phyloP scores from a whole-genome alignment of 2,888 invertebrate genomes.

The Sclerodermus sp. region DNA sequence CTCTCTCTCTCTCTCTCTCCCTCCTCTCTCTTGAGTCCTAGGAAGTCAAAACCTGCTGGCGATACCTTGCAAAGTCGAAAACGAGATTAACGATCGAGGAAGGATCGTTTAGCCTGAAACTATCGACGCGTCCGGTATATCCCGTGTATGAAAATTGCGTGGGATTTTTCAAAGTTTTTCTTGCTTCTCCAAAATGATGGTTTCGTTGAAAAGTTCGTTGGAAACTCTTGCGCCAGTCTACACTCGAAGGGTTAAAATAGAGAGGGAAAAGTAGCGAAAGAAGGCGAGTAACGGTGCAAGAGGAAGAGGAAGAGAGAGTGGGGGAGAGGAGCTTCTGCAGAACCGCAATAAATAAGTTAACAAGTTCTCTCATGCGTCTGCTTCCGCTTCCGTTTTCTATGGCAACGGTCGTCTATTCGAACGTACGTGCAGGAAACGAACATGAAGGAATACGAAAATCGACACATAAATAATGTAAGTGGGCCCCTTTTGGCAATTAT shows the following conservation, averaged over 20 bases:
- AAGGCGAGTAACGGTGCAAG: no score
- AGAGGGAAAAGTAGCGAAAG: no score
- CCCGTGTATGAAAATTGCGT: neutral
- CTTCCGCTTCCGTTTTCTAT: conserved; percentile 10
- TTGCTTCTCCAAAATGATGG: no score
- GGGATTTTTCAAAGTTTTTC: no score
- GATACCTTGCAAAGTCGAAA: conserved; percentile 8
- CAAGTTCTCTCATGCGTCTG: conserved; percentile 6
- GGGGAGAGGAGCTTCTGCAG: no score
- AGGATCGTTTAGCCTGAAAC: neutral
- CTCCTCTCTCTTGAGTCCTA: no score
- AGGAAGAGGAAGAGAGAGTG: no score
- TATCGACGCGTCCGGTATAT: neutral
- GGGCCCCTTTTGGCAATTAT: conserved; percentile 11
- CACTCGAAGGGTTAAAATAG: no score
- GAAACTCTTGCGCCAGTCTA: no score
- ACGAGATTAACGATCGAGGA: conserved; percentile 13
- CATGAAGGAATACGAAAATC: neutral
- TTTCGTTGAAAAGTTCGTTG: no score
- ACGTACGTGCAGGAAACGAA: neutral
- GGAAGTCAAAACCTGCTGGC: conserved; percentile 8
- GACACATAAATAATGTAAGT: conserved; percentile 15
- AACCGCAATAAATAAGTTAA: conserved; percentile 14
- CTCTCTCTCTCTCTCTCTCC: neutral
- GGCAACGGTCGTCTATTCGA: neutral